These are phyloP conservation scores for Drosophila nigrodunni DNA, from an alignment of 1,140 invertebrate species.

Conservation along the genomic window DNA sequence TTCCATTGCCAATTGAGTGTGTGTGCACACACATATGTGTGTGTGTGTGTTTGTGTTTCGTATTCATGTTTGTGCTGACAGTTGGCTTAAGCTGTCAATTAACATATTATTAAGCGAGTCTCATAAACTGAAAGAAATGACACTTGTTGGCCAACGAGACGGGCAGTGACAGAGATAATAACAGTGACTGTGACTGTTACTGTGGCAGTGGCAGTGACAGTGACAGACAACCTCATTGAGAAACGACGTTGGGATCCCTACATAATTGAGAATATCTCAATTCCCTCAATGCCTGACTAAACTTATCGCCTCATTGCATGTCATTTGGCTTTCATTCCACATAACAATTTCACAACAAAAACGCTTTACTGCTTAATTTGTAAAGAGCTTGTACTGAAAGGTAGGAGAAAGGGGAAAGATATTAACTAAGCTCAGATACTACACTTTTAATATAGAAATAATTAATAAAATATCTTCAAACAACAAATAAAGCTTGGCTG, in stretches of 20 bases:
- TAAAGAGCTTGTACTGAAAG: no score
- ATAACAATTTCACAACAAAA: conserved; percentile 2
- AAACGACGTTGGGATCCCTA: conserved; percentile 26
- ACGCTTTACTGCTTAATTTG: not conserved
- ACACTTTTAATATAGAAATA: no score
- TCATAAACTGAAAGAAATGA: conserved; percentile 14
- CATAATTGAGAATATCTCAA: conserved; percentile 40
- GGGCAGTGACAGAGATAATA: not conserved
- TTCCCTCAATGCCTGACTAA: conserved; percentile 4
- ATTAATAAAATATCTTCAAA: no score
- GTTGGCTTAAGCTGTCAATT: conserved; percentile 50
- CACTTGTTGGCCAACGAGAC: conserved; percentile 9
- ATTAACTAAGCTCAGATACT: no score
- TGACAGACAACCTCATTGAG: conserved; percentile 18
- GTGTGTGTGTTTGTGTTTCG: conserved; percentile 1
- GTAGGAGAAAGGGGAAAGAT: no score
- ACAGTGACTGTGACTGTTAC: conserved; percentile 5
- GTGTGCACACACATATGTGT: not conserved
- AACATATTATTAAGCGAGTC: conserved; percentile 48
- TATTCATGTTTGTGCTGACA: conserved; percentile 19
- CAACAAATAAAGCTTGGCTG: no score
- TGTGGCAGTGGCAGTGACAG: conserved; percentile 5
- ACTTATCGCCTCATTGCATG: not conserved
- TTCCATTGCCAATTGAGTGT: conserved; percentile 1
- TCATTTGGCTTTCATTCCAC: not conserved